These are phyloP conservation scores for Dryobota labecula DNA, from an alignment of 2,888 invertebrate genomes.

Conservation along the genomic window DNA sequence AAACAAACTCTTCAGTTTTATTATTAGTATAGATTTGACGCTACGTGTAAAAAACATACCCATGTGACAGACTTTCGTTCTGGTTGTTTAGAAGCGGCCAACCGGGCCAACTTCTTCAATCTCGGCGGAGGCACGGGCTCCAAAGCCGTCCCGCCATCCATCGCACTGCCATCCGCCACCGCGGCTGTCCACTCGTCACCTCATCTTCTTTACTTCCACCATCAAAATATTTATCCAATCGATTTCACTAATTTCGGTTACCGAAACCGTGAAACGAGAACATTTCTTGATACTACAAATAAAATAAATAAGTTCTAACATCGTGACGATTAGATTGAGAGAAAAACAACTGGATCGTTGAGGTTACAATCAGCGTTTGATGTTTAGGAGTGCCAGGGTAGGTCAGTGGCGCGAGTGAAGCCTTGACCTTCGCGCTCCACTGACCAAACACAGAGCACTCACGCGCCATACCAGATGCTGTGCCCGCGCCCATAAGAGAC, in stretches of 20 bases:
- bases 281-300: constrained; percentile 60
- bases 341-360: constrained; percentile 66
- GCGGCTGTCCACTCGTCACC: constrained; percentile 59
- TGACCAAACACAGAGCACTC: constrained; percentile 83
- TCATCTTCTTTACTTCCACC: constrained; percentile 65
- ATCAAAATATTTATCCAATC: constrained; percentile 67
- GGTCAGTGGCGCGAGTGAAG: constrained; percentile 80
- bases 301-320: constrained; percentile 28
- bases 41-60: constrained; percentile 71
- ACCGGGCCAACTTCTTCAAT: constrained; percentile 85
- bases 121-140: constrained; percentile 87
- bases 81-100: constrained; percentile 79
- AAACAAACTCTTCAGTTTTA: no score
- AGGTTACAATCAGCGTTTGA: constrained; percentile 60
- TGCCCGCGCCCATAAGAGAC: constrained; percentile 78
- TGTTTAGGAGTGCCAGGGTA: constrained; percentile 66
- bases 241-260: constrained; percentile 81
- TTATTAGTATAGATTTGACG: not conserved
- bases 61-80: constrained; percentile 85
- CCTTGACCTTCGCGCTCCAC: constrained; percentile 88
- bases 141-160: constrained; percentile 73
- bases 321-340: constrained; percentile 21
- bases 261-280: constrained; percentile 81
- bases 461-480: constrained; percentile 82
- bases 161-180: constrained; percentile 69